Base-by-base conservation (phyloP, 2,888 invertebrate species). In the Anthophora plumipes region DNA sequence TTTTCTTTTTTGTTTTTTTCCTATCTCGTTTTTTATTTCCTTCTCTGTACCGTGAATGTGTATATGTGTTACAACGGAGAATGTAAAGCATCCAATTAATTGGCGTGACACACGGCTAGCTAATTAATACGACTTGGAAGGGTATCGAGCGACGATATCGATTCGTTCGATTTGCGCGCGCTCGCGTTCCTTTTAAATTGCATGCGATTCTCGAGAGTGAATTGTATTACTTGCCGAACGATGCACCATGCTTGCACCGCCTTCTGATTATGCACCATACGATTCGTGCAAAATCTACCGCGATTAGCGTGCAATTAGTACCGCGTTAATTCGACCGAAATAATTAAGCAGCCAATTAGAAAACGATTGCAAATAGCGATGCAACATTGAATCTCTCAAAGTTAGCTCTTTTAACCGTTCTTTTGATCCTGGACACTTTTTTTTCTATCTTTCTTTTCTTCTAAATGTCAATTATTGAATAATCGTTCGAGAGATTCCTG, bases 221-320 rank as follows among this genome's bases (percentile, higher is more conserved):
- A 68, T 60, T 66, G 67, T 69, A 71, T 69, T 22, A 31, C 31
- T 4, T 31, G 4, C 31, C 54, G 60, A 77, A 54, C 72, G 76
- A 82, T 71, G 85, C 87, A 84, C 73, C 77, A 72, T 31, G 82
- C 85, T 86, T 84, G 75, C 54, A 69, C 77, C 72, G 72, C 61
- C 50, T 68, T 57, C 20, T 54, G 68, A 70, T 71, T 71, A 20
- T 63, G 72, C 50, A 59, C 69, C 37, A 14, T 31, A 61, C 55
- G 69, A 83, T 57, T 82, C 77, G 68, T 41, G 66, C 22, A 48
- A 64, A 61, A 73, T 66, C 70, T 39, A 39, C 17, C 61, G 43
- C 67, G 64, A 75, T 73, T 72, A 69, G 46, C 77, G 63, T 52
- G 73, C 61, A 52, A 71, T 64, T 79, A 64, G 66, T 64, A 68